These are phyloP conservation scores for Diorhabda elongata DNA, from an alignment of 1,140 invertebrate species.

Conservation along the genomic window DNA sequence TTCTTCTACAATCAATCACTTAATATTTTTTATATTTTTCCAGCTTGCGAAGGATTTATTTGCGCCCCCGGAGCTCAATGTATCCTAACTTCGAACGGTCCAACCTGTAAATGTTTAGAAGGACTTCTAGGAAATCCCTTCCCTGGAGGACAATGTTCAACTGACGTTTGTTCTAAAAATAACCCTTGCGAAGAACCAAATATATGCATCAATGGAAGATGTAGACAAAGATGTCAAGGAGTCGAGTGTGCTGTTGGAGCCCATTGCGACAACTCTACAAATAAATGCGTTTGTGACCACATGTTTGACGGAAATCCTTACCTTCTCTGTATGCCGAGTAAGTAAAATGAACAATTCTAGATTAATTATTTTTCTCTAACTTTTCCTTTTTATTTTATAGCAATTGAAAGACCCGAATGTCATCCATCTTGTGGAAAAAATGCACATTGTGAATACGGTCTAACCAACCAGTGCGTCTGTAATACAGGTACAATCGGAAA, in stretches of 20 bases:
- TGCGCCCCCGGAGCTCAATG: constrained; percentile 82
- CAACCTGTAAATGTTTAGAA: constrained; percentile 81
- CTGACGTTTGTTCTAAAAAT: constrained; percentile 72
- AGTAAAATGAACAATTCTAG: constrained; percentile 48
- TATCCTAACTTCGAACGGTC: constrained; percentile 77
- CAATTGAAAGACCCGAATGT: constrained; percentile 72
- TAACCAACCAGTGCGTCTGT: constrained; percentile 73
- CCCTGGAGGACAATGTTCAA: constrained; percentile 76
- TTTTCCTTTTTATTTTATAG: constrained; percentile 50
- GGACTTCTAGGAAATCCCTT: constrained; percentile 86
- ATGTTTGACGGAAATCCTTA: constrained; percentile 87
- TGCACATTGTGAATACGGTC: constrained; percentile 82
- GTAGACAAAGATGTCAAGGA: constrained; percentile 79
- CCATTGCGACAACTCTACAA: constrained; percentile 71
- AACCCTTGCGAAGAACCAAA: constrained; percentile 73
- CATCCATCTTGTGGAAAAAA: constrained; percentile 74
- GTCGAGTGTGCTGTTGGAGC: constrained; percentile 79
- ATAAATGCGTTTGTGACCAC: constrained; percentile 80
- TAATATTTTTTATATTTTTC: constrained; percentile 21
- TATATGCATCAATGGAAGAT: constrained; percentile 77
- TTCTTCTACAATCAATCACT: too few species aligned
- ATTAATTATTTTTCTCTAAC: background rate
- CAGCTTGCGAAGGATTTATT: constrained; percentile 73
- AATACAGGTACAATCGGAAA: constrained; percentile 80
- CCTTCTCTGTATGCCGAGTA: constrained; percentile 85